phyloP scores from a whole-genome alignment of 1,140 invertebrate species.

The Nebria ingens region DNA sequence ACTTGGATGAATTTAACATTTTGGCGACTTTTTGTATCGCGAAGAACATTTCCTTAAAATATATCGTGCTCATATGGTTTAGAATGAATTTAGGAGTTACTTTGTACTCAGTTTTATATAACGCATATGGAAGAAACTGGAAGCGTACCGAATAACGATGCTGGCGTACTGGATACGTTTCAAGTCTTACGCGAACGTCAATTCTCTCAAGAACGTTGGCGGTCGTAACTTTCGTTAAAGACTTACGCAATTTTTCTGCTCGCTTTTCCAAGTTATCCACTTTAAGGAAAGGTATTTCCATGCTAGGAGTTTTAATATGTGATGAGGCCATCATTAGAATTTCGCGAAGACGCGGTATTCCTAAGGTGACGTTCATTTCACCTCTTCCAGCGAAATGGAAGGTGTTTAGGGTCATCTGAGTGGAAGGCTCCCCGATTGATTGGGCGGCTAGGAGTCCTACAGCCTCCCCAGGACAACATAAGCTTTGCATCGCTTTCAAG shows the following conservation, averaged over 20 bases:
- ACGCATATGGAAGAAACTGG: constrained; percentile 58
- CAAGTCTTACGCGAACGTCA: constrained; percentile 50
- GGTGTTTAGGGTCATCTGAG: constrained; percentile 99
- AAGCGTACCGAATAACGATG: constrained; percentile 52
- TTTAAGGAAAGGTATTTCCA: constrained; percentile 78
- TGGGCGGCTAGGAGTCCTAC: constrained; percentile 92
- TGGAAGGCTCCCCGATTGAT: constrained; percentile 89
- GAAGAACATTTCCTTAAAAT: constrained; percentile 51
- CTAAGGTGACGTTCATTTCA: constrained; percentile 99
- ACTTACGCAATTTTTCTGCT: constrained; percentile 56
- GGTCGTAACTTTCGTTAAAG: constrained; percentile 66
- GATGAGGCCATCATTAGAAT: constrained; percentile 92
- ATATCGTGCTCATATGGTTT: constrained; percentile 53
- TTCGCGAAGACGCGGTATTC: constrained; percentile 92
- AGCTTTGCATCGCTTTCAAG: constrained; percentile 62
- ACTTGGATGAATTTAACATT: not conserved
- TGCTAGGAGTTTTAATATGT: constrained; percentile 88
- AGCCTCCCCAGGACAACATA: constrained; percentile 85
- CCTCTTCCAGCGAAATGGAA: constrained; percentile 99
- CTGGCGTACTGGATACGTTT: constrained; percentile 37
- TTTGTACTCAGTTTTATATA: constrained; percentile 59
- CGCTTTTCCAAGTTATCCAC: constrained; percentile 43
- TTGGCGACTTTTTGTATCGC: constrained; percentile 29
- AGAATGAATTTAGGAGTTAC: constrained; percentile 59
- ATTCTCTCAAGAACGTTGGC: constrained; percentile 68